Evolutionary conservation across 2,113 vertebrate genomes (phyloP).

Genomic region (Ictidomys tridecemlineatus): DNA sequence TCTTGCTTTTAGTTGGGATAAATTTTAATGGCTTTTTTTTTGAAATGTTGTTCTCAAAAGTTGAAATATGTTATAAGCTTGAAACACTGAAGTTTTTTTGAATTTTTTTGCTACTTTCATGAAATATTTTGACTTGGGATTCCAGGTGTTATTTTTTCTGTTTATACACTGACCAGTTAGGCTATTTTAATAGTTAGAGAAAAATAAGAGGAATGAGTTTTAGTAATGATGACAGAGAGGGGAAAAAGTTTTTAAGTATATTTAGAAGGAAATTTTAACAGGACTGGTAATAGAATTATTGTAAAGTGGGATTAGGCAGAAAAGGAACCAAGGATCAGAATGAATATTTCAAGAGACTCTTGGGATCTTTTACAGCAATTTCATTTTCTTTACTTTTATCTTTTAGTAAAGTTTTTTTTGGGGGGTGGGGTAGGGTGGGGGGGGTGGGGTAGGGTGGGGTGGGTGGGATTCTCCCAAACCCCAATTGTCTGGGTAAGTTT

Average conservation of each 20-base stretch:
- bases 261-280: not conserved
- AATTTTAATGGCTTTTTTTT: not conserved
- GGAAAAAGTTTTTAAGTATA: not conserved
- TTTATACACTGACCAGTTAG: not conserved
- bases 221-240: not conserved
- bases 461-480: not conserved
- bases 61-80: not conserved
- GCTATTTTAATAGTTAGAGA: not conserved
- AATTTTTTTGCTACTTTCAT: not conserved
- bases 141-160: slow-evolving; percentile 17
- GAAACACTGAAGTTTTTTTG: not conserved
- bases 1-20: not conserved
- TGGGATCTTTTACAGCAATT: not conserved
- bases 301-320: not conserved
- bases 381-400: not conserved
- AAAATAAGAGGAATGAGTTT: not conserved
- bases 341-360: not conserved
- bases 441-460: too few relatives aligned
- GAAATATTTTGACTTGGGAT: slow-evolving; percentile 10
- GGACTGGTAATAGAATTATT: not conserved
- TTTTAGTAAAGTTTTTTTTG: not conserved
- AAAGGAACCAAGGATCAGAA: not conserved
- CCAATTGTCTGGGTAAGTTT: not conserved
- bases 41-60: not conserved
- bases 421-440: too few relatives aligned